These are phyloP conservation scores for Oncorhynchus clarkii DNA, from an alignment of 2,113 vertebrate genomes.

Conservation along the genomic window DNA sequence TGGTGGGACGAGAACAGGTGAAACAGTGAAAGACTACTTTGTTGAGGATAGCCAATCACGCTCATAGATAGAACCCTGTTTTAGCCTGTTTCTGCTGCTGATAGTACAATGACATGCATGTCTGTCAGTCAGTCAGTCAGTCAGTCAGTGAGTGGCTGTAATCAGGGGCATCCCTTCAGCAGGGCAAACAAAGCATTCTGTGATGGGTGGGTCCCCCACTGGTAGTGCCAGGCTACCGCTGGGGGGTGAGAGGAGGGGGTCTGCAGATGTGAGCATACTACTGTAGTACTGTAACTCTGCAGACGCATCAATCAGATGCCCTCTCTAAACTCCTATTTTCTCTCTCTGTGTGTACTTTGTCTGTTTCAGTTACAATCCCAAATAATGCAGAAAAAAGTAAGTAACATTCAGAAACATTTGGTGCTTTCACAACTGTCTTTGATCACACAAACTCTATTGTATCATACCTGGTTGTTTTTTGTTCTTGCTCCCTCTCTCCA, in stretches of 20 bases:
- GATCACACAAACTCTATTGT: slow-evolving; percentile 46
- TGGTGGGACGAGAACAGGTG: not conserved
- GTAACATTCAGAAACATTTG: slow-evolving; percentile 22
- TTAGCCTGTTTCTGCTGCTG: not conserved
- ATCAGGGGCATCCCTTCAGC: slow-evolving; percentile 59
- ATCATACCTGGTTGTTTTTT: slow-evolving; percentile 76
- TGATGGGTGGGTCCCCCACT: slow-evolving; percentile 53
- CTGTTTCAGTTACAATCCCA: slow-evolving; percentile 79
- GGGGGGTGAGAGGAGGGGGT: slow-evolving; percentile 16
- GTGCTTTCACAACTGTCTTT: not conserved
- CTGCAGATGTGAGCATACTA: slow-evolving; percentile 24
- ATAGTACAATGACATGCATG: too few species aligned
- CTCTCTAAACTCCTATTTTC: slow-evolving; percentile 20
- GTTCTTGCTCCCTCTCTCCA: slow-evolving; percentile 55
- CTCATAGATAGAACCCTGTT: too few species aligned
- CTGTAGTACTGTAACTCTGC: slow-evolving; percentile 17
- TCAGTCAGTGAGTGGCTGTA: slow-evolving; percentile 19
- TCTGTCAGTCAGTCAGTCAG: too few species aligned
- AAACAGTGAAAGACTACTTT: too few species aligned
- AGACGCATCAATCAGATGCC: slow-evolving; percentile 5
- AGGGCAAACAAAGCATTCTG: slow-evolving; percentile 62
- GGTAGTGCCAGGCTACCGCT: slow-evolving; percentile 69
- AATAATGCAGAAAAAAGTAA: slow-evolving; percentile 84
- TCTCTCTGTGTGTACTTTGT: not conserved
- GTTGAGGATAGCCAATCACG: too few species aligned